phyloP scores from a whole-genome alignment of 1,140 invertebrate genomes.

The Bombus pascuorum region DNA sequence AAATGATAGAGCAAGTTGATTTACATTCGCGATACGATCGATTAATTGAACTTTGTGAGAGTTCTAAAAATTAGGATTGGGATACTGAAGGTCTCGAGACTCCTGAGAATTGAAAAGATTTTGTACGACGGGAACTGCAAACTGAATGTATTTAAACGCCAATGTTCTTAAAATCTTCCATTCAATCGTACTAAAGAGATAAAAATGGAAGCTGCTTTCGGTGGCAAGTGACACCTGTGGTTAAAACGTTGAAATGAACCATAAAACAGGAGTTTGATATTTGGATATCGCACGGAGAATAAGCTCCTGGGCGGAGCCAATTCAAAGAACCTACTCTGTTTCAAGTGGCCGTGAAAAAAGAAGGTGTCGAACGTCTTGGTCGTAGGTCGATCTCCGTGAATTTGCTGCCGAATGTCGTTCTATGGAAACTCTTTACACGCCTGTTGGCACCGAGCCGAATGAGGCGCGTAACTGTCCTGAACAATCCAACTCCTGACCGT shows the following conservation, averaged over 20 bases:
- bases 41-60: too few relatives aligned
- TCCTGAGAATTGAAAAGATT: too few relatives aligned
- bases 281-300: neutral
- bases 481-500: neutral
- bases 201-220: too few relatives aligned
- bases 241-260: too few relatives aligned
- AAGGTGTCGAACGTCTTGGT: neutral
- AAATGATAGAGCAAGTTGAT: neutral
- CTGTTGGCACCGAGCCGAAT: slow-evolving; percentile 15
- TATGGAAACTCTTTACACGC: slow-evolving; percentile 11
- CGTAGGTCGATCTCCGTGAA: neutral
- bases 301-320: neutral
- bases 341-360: neutral
- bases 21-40: too few relatives aligned
- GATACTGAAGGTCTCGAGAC: too few relatives aligned
- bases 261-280: neutral
- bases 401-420: neutral
- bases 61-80: too few relatives aligned
- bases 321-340: neutral
- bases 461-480: neutral
- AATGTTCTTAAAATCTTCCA: too few relatives aligned
- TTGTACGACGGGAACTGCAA: too few relatives aligned
- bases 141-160: too few relatives aligned
- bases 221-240: too few relatives aligned
- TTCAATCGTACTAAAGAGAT: too few relatives aligned